phyloP scores from a whole-genome alignment of 2,888 invertebrate species.

The Ornithoptera alexandrae region DNA sequence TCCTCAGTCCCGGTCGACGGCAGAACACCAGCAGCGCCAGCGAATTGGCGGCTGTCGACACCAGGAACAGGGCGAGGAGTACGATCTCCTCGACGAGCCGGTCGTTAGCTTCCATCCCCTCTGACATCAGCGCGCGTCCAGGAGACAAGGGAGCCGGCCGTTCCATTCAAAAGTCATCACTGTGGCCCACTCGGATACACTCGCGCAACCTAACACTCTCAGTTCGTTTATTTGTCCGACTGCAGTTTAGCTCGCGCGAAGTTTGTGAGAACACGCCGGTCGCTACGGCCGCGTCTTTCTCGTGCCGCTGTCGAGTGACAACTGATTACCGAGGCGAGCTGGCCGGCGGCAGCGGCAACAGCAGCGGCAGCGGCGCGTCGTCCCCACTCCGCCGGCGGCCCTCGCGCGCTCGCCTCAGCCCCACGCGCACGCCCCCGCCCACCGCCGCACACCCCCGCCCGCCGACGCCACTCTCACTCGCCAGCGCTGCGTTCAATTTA shows the following conservation, averaged over 20 bases:
- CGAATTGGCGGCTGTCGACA: slow-evolving; percentile 86
- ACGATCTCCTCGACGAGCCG: slow-evolving; percentile 73
- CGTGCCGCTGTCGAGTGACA: slow-evolving; percentile 68
- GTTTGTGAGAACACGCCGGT: slow-evolving; percentile 73
- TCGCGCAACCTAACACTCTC: slow-evolving; percentile 68
- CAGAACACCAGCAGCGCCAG: slow-evolving; percentile 87
- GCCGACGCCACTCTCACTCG: slow-evolving; percentile 26
- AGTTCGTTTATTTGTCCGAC: slow-evolving; percentile 49
- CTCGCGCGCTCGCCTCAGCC: no score
- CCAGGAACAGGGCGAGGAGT: slow-evolving; percentile 78
- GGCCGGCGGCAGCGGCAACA: not conserved
- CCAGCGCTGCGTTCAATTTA: slow-evolving; percentile 19
- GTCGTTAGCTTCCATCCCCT: slow-evolving; percentile 73
- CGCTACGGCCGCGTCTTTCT: slow-evolving; percentile 74
- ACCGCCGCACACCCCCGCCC: not conserved
- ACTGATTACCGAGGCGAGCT: slow-evolving; percentile 46
- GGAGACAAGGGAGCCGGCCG: slow-evolving; percentile 61
- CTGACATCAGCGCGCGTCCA: slow-evolving; percentile 74
- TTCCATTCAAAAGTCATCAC: slow-evolving; percentile 75
- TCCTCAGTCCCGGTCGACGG: slow-evolving; percentile 85
- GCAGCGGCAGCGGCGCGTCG: slow-evolving; percentile 25
- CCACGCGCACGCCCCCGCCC: no score
- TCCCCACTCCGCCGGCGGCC: slow-evolving; percentile 40
- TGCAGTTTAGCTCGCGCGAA: slow-evolving; percentile 75
- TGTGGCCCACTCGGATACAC: slow-evolving; percentile 55